A percentile compares a stretch with the other conserved stretches of the same genome.
Conservation (phyloP, 2,888 invertebrate genomes). For the Gortyna flavago region DNA sequence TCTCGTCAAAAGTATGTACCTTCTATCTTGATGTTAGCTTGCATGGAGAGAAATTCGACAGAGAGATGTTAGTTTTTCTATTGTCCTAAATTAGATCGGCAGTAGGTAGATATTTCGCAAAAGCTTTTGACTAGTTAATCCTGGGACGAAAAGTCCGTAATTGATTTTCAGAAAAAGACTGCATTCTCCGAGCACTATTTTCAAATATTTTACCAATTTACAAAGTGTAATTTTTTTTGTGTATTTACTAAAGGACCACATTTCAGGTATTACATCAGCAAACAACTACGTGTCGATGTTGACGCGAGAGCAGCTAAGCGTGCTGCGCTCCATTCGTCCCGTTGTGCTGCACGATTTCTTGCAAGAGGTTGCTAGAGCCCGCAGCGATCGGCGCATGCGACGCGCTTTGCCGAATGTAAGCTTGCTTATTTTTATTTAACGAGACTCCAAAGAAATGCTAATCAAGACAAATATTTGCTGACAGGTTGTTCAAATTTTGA, state of each 20-base stretch:
- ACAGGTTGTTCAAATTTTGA: neutral
- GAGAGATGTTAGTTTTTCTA: neutral
- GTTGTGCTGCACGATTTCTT: constrained; percentile 83
- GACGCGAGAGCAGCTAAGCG: constrained; percentile 83
- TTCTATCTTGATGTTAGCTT: neutral
- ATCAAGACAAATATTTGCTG: neutral
- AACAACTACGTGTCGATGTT: constrained; percentile 86
- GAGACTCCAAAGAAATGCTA: neutral
- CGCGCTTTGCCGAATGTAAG: constrained; percentile 83
- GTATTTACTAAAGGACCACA: neutral
- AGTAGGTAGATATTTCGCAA: neutral
- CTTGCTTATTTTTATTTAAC: constrained; percentile 25
- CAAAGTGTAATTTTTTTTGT: neutral
- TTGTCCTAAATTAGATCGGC: neutral
- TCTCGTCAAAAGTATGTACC: constrained; percentile 82
- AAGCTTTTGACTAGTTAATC: neutral
- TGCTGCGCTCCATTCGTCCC: constrained; percentile 84
- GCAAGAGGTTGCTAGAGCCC: constrained; percentile 83
- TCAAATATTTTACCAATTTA: neutral
- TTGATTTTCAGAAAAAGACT: neutral
- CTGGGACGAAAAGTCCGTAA: neutral
- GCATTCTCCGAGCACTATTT: neutral
- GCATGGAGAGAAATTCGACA: neutral
- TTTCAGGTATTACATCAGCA: constrained; percentile 82
- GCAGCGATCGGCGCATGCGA: constrained; percentile 82